These are phyloP conservation scores for Lepus americanus DNA, from an alignment of 2,113 vertebrate species.

Conservation along the genomic window DNA sequence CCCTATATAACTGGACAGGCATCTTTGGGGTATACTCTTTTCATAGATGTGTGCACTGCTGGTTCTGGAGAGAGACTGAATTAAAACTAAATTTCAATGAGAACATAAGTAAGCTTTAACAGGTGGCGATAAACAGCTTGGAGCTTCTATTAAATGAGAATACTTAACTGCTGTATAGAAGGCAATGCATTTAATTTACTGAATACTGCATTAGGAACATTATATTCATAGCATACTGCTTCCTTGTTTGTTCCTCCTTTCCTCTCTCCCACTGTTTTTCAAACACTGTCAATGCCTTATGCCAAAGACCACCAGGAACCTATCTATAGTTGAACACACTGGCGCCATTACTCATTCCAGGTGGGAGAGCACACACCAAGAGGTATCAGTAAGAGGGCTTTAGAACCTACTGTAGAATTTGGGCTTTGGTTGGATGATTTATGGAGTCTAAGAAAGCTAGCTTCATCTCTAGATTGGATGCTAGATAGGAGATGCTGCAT, in stretches of 20 bases:
- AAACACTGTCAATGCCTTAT: not conserved
- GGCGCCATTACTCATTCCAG: not conserved
- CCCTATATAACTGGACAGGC: not conserved
- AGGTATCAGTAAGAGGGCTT: not conserved
- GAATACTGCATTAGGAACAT: not conserved
- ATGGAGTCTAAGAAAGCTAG: not conserved
- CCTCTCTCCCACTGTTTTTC: not conserved
- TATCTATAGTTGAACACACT: not conserved
- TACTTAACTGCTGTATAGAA: not conserved
- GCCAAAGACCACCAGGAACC: not conserved
- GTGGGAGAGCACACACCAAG: not conserved
- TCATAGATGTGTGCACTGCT: conserved; percentile 37
- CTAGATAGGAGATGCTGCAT: not conserved
- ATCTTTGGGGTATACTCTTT: not conserved
- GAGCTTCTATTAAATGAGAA: conserved; percentile 6
- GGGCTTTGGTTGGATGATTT: not conserved
- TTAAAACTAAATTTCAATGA: conserved; percentile 44
- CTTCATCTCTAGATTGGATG: not conserved
- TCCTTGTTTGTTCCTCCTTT: not conserved
- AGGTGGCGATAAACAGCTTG: conserved; percentile 9
- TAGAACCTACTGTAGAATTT: not conserved
- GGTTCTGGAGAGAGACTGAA: conserved; percentile 30
- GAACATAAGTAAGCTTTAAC: conserved; percentile 38
- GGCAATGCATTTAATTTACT: not conserved
- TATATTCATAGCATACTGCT: not conserved